Evolutionary conservation across 2,888 invertebrate species (phyloP).

Genomic region (Eudemis profundana): DNA sequence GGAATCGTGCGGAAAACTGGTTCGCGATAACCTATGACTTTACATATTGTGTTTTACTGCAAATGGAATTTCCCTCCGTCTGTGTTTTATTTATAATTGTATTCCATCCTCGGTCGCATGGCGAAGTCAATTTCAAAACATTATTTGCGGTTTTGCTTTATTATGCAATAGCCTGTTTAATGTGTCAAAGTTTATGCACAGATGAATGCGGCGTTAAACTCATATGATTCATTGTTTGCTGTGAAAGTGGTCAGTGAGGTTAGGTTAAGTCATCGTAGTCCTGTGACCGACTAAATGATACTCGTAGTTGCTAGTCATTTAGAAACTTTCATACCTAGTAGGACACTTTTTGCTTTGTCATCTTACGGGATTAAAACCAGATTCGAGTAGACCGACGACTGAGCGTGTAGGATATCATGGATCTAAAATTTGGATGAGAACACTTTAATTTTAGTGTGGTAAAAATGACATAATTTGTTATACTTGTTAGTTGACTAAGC

Average conservation of each 20-base stretch:
- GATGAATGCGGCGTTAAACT: slow-evolving; percentile 17
- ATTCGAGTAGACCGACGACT: too few relatives aligned
- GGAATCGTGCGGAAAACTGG: not conserved
- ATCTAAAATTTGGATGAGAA: too few relatives aligned
- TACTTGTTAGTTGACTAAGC: too few relatives aligned
- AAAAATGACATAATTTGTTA: too few relatives aligned
- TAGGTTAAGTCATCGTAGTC: slow-evolving; percentile 24
- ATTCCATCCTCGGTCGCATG: not conserved
- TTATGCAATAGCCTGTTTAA: too few relatives aligned
- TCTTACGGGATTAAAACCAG: not conserved
- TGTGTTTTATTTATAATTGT: not conserved
- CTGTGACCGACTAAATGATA: slow-evolving; percentile 4
- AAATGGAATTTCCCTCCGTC: not conserved
- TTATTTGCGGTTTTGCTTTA: too few relatives aligned
- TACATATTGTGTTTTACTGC: slow-evolving; percentile 2
- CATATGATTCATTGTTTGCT: slow-evolving; percentile 36
- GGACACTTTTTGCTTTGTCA: not conserved
- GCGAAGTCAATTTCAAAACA: too few relatives aligned
- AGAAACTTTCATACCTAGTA: not conserved
- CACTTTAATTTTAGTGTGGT: too few relatives aligned
- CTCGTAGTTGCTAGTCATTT: not conserved
- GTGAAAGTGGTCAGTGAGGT: slow-evolving; percentile 35
- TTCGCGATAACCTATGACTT: slow-evolving; percentile 10
- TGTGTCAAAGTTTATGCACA: slow-evolving; percentile 4
- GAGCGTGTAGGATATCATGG: too few relatives aligned